Base-by-base conservation (phyloP, 2,113 vertebrate genomes). In the Cochlearius cochlearius region DNA sequence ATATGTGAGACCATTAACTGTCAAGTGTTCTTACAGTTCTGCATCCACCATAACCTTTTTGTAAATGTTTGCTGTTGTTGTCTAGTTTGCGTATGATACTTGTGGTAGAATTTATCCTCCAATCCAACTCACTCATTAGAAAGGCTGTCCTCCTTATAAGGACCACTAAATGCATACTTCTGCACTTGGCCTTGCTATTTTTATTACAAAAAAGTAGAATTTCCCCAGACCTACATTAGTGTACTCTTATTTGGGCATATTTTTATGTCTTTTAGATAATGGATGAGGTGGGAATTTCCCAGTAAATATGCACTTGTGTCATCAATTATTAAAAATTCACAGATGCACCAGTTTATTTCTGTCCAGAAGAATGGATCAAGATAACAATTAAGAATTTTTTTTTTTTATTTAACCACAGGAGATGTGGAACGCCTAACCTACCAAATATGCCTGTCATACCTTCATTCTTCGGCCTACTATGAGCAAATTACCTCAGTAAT, bases 191-290 rank as follows among this genome's bases (percentile, higher is more conserved):
- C 59, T 80, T 74, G 26, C 1, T 67, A 12, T 67, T 88, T 93
- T 88, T 62, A 34, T 77, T 73, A 32, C 21, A 69, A 77, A 83
- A 45, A 76, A 69, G 4, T 1, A 10, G 3, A 59, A 76, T 86
- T 93, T 94, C 15, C 16, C 55, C 41, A 77, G 38, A 69, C 39
- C 49, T 91, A 56, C 16, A 30, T 50, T 36, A 67, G 27, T 7
- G 15, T 77, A 45, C 29, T 56, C 53, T 55, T 87, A 63, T 34
- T 84, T 86, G 29, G 29, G 80, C 53, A 76, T 81, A 62, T 43
- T 89, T 96, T 72, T 85, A 18, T 7, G 7, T 52, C 76, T 69
- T 85, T 67, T 88, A 88, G 45, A 92, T 89, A 97, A 94, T 73
- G 79, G 55, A 95, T 90, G 91, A 94, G 12, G 38, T 56, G 62